Percentiles rank a stretch among this genome's conserved stretches.
These are phyloP conservation scores for Pangasianodon hypophthalmus DNA, from an alignment of 2,113 vertebrate genomes.

Conservation along the genomic window DNA sequence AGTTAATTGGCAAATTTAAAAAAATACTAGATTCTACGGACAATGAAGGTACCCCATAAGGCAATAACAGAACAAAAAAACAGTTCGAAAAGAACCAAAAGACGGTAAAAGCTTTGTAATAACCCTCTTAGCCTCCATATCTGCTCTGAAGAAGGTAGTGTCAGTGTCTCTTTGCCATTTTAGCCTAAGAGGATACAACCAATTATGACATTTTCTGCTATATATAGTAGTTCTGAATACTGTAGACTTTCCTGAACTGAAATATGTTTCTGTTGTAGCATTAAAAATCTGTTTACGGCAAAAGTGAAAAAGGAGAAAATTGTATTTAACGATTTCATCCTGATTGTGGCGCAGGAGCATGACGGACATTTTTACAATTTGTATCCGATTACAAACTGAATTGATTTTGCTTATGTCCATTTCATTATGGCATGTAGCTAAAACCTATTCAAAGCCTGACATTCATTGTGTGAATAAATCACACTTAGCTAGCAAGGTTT, in stretches of 20 bases:
- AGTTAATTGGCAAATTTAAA: background rate
- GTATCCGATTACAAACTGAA: background rate
- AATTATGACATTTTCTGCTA: background rate
- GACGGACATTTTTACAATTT: background rate
- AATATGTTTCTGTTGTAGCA: background rate
- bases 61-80: background rate
- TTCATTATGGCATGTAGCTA: no score
- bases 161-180: background rate
- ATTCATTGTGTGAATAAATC: background rate
- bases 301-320: no score
- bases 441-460: no score
- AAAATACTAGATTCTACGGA: background rate
- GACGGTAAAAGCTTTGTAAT: background rate
- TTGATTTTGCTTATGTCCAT: background rate
- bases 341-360: no score
- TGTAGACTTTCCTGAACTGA: background rate
- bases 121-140: background rate
- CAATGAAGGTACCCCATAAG: background rate
- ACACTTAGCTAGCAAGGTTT: background rate
- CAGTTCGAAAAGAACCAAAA: background rate
- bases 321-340: no score
- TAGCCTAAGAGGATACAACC: no score
- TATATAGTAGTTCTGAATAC: background rate
- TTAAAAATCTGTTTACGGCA: no score
- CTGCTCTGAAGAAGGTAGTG: background rate